Evolutionary conservation across 2,797 vertebrate genomes (phyloP).

Genomic region (Potorous gilbertii): DNA sequence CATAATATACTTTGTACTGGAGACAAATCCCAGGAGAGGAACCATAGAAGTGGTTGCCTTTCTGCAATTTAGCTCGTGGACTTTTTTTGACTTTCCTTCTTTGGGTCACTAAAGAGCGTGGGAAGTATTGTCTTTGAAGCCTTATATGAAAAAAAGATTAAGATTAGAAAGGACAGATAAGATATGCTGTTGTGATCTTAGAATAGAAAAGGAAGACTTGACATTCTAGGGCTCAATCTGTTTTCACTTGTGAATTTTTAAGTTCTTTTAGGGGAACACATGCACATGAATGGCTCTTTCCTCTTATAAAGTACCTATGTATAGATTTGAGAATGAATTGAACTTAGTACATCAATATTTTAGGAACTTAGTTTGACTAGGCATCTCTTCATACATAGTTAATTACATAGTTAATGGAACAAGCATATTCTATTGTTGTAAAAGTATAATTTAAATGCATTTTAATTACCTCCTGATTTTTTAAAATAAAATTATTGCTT

Average conservation of each 20-base stretch:
- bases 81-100: not conserved
- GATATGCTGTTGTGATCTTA: not conserved
- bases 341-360: not conserved
- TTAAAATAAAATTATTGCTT: not conserved
- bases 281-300: not conserved
- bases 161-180: not conserved
- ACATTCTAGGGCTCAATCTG: not conserved
- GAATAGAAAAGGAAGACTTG: not conserved
- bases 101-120: not conserved
- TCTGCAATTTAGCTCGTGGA: not conserved
- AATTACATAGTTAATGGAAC: not conserved
- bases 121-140: not conserved
- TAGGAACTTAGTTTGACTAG: not conserved
- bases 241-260: not conserved
- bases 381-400: not conserved
- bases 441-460: not conserved
- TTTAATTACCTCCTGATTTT: not conserved
- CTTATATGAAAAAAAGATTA: not conserved
- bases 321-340: not conserved
- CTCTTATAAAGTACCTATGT: not conserved
- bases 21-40: not conserved
- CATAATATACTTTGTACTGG: not conserved
- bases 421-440: not conserved
- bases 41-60: too few species aligned
- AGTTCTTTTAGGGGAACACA: not conserved